phyloP scores from a whole-genome alignment of 37 sponge, comb jelly and placozoan species.

The Crambe crambe region DNA sequence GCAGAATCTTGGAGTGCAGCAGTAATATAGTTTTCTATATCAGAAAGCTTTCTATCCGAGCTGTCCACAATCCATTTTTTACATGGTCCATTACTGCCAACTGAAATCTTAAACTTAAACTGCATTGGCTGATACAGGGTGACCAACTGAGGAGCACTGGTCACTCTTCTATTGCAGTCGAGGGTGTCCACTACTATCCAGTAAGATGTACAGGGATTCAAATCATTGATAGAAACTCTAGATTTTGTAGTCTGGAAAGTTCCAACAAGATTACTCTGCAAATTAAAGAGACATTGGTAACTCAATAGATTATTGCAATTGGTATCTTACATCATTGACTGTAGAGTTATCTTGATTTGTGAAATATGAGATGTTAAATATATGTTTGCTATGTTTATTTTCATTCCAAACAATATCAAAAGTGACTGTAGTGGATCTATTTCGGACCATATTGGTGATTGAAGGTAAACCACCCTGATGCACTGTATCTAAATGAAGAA shows the following conservation, averaged over 20 bases:
- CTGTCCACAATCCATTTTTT: background rate
- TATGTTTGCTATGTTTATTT: too few relatives aligned
- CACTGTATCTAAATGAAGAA: too few relatives aligned
- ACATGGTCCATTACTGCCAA: background rate
- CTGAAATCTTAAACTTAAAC: background rate
- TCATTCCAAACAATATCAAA: background rate
- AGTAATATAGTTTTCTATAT: too few relatives aligned
- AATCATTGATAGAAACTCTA: too few relatives aligned
- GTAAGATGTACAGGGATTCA: background rate
- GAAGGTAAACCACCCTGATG: background rate
- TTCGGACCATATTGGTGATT: background rate
- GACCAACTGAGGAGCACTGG: background rate
- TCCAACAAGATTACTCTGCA: background rate
- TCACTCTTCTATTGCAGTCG: background rate
- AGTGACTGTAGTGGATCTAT: background rate
- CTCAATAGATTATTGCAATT: too few relatives aligned
- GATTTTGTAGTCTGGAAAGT: background rate
- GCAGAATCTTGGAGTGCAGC: background rate
- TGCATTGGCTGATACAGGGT: background rate
- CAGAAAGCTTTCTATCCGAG: background rate
- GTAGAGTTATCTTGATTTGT: background rate
- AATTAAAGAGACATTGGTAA: background rate
- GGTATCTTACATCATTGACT: background rate
- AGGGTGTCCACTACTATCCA: background rate
- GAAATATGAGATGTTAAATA: background rate